Evolutionary conservation across 1,140 invertebrate species (phyloP).

Genomic region (Ctenoplectra terminalis): DNA sequence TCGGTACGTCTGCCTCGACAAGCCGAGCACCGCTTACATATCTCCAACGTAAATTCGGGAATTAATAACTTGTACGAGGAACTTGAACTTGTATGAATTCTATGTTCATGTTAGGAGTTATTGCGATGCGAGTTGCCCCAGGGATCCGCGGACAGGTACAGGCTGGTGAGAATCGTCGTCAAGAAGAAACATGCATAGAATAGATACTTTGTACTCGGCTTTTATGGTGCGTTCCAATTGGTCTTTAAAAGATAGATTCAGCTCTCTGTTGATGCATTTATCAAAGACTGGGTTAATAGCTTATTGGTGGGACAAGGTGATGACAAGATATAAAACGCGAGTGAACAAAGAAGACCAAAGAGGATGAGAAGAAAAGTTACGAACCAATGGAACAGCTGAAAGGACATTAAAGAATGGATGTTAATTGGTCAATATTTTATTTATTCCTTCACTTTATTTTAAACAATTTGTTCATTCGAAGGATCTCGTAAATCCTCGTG

Average conservation of each 20-base stretch:
- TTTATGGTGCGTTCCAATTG: constrained; percentile 7
- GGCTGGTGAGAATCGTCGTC: neutral
- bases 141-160: neutral
- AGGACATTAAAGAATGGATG: neutral
- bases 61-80: no score
- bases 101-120: no score
- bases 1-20: no score
- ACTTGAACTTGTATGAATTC: no score
- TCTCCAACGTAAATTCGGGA: no score
- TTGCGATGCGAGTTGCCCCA: no score
- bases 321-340: neutral
- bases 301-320: neutral
- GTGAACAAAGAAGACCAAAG: neutral
- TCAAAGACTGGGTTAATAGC: constrained; percentile 5
- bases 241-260: neutral
- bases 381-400: neutral
- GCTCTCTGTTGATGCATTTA: neutral
- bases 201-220: neutral
- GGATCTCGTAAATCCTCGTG: constrained; percentile 64
- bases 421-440: constrained; percentile 76
- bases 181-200: neutral
- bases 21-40: no score
- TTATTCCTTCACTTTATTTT: constrained; percentile 76
- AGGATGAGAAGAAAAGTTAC: neutral
- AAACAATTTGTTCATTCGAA: constrained; percentile 77